Conservation (phyloP, 2,888 invertebrate genomes). For the Fabriciana adippe region DNA sequence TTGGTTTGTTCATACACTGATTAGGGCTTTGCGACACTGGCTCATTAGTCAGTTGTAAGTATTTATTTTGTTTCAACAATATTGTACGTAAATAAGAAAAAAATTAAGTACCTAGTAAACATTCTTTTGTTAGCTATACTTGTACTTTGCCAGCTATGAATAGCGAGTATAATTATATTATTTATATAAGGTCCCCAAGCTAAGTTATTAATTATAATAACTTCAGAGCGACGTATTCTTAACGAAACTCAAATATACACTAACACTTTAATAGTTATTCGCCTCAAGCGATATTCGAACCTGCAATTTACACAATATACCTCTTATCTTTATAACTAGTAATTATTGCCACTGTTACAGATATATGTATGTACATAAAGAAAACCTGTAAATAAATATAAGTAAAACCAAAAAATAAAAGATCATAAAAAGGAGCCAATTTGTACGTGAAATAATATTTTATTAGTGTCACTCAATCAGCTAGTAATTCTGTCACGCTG, state of each 20-base stretch:
- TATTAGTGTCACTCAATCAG: constrained; percentile 31
- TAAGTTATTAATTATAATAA: no score
- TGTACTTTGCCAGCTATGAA: no score
- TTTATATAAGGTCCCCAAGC: no score
- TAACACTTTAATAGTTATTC: no score
- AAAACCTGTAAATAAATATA: background rate
- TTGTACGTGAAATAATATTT: constrained; percentile 9
- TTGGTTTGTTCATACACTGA: constrained; percentile 7
- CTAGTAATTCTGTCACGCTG: constrained; percentile 30
- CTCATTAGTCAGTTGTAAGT: background rate
- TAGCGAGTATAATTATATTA: no score
- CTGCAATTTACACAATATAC: no score
- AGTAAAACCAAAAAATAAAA: background rate
- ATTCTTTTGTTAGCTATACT: no score
- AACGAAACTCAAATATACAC: no score
- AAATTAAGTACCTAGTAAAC: background rate
- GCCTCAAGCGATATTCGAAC: no score
- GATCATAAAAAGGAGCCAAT: constrained; percentile 6
- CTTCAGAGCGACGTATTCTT: no score
- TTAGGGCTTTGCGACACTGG: constrained; percentile 3
- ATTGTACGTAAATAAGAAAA: background rate
- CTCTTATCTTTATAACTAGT: no score
- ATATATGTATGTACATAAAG: background rate
- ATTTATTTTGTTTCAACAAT: constrained; percentile 9
- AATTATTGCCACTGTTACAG: background rate